These are phyloP conservation scores for Saimiri boliviensis DNA, from an alignment of 2,113 vertebrate genomes.

Conservation along the genomic window DNA sequence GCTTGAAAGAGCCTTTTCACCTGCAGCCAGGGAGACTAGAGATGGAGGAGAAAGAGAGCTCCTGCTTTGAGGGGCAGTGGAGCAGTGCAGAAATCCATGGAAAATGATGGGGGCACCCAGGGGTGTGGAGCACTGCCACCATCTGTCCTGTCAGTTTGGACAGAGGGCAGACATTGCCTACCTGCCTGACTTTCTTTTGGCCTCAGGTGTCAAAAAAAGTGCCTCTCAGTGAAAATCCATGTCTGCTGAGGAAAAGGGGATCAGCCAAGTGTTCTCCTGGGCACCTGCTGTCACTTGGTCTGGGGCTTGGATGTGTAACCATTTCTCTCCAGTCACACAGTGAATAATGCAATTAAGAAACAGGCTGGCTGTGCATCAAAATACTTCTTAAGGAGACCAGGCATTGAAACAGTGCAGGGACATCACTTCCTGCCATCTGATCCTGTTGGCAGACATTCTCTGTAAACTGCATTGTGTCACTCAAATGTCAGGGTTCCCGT, in stretches of 20 bases:
- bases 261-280: not conserved
- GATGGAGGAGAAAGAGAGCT: not conserved
- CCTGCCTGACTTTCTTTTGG: not conserved
- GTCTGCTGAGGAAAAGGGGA: not conserved
- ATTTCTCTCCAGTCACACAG: not conserved
- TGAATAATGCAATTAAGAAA: not conserved
- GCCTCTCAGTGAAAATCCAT: not conserved
- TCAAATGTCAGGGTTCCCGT: not conserved
- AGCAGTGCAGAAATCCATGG: not conserved
- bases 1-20: not conserved
- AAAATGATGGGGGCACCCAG: constrained; percentile 23
- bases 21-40: not conserved
- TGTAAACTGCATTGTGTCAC: not conserved
- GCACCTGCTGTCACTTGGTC: not conserved
- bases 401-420: not conserved
- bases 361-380: not conserved
- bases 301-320: not conserved
- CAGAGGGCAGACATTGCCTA: not conserved
- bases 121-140: not conserved
- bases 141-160: not conserved
- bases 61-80: not conserved
- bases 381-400: not conserved
- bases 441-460: not conserved
- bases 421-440: not conserved
- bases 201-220: not conserved